A percentile compares a stretch with the other conserved stretches of the same genome.
Evolutionary conservation across 2,797 vertebrate genomes (phyloP).

Genomic region (Brachymystax lenok): DNA sequence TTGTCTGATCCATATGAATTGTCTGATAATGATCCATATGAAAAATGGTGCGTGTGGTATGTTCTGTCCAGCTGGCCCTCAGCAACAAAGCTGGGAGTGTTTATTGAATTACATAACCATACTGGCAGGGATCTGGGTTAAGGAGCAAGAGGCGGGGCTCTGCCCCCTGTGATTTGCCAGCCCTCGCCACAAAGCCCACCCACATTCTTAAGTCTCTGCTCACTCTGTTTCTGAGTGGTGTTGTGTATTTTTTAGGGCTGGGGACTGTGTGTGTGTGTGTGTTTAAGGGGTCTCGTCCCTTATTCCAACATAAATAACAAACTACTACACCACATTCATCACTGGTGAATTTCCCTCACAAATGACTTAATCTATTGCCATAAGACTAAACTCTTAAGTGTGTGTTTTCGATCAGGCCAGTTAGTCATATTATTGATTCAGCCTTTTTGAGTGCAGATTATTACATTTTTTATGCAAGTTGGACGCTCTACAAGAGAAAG

Average conservation of each 20-base stretch:
- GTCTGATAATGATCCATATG: constrained; percentile 32
- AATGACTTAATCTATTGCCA: constrained; percentile 50
- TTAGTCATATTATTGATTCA: not conserved
- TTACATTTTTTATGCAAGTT: constrained; percentile 64
- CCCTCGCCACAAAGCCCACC: constrained; percentile 64
- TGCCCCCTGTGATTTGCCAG: constrained; percentile 49
- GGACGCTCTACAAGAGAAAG: constrained; percentile 61
- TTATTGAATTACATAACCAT: constrained; percentile 75
- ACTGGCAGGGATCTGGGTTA: constrained; percentile 57
- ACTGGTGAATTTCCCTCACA: constrained; percentile 31
- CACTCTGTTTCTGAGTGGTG: constrained; percentile 29
- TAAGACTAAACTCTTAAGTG: constrained; percentile 30
- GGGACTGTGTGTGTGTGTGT: constrained; percentile 18
- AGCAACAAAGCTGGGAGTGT: constrained; percentile 66
- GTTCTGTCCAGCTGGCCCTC: constrained; percentile 48
- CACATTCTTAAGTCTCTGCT: constrained; percentile 66
- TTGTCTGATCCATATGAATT: constrained; percentile 17
- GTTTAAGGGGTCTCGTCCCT: constrained; percentile 2
- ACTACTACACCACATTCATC: constrained; percentile 13
- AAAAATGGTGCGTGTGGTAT: constrained; percentile 47
- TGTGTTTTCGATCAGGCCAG: constrained; percentile 33
- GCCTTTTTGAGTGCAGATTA: constrained; percentile 37
- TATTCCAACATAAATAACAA: constrained; percentile 53
- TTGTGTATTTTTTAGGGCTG: constrained; percentile 45
- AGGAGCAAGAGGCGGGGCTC: constrained; percentile 60